These are phyloP conservation scores for Henricia sp. DNA, from an alignment of 53 echinoderm and acorn worm species.

Conservation along the genomic window DNA sequence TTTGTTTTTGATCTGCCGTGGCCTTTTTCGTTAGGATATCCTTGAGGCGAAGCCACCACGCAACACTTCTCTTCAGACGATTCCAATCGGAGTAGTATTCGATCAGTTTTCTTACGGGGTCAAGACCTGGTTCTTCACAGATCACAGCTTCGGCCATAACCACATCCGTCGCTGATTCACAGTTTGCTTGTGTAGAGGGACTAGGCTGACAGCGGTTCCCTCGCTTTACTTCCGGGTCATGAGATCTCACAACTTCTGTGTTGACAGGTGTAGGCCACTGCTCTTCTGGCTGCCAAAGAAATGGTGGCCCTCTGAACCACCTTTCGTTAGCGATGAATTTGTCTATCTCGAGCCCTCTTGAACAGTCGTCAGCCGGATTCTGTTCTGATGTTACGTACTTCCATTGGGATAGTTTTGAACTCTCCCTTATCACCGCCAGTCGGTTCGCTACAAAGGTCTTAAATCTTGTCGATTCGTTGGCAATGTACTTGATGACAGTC, in stretches of 20 bases:
- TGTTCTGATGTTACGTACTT: conserved; percentile 14
- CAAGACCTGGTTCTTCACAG: neutral
- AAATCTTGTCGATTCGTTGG: conserved; percentile 31
- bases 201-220: too few relatives aligned
- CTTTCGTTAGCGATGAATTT: conserved; percentile 5
- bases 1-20: conserved; percentile 9
- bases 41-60: conserved; percentile 37
- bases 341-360: neutral
- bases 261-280: neutral
- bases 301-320: conserved; percentile 25
- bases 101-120: conserved; percentile 12
- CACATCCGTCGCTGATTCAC: conserved; percentile 11
- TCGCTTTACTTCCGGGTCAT: neutral
- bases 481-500: conserved; percentile 63
- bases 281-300: conserved; percentile 18
- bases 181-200: too few relatives aligned
- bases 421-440: conserved; percentile 39
- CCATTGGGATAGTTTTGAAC: conserved; percentile 48
- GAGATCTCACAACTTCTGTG: neutral
- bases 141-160: neutral
- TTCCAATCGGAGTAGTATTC: conserved; percentile 44
- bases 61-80: conserved; percentile 25
- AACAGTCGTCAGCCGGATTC: conserved; percentile 50
- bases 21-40: neutral
- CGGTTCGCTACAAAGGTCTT: conserved; percentile 60